These are phyloP conservation scores for Phylloscopus collybita DNA, from an alignment of 2,797 vertebrate species.

Conservation along the genomic window DNA sequence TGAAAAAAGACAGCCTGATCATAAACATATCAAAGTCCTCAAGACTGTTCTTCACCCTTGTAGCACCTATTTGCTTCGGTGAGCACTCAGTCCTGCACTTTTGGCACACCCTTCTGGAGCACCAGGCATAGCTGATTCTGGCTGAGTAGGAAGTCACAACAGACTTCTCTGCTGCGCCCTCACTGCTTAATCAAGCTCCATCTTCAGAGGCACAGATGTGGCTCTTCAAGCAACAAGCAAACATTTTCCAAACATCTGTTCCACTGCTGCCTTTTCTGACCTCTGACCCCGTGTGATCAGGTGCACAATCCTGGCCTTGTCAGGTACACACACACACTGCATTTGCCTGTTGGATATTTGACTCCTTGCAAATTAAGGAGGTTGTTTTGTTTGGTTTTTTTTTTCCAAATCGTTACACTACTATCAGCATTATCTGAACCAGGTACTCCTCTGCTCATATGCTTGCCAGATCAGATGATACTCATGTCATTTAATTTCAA, in stretches of 20 bases:
- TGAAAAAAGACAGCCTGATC: neutral
- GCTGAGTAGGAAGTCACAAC: neutral
- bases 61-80: neutral
- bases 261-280: neutral
- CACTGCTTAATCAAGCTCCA: neutral
- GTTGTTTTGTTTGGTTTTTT: neutral
- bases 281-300: neutral
- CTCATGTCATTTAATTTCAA: neutral
- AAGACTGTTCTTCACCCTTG: neutral
- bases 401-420: neutral
- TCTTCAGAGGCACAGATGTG: neutral
- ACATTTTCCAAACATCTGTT: neutral
- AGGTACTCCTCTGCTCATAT: neutral
- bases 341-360: slow-evolving; percentile 44
- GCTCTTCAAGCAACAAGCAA: neutral
- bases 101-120: neutral
- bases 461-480: slow-evolving; percentile 15
- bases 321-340: neutral
- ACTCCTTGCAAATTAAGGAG: slow-evolving; percentile 5
- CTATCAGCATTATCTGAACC: neutral
- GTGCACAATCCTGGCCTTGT: neutral
- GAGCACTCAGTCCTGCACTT: neutral
- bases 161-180: neutral
- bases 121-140: neutral
- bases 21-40: neutral